Base-by-base conservation (phyloP, 2,888 invertebrate genomes). In the Netelia fuscicornis region DNA sequence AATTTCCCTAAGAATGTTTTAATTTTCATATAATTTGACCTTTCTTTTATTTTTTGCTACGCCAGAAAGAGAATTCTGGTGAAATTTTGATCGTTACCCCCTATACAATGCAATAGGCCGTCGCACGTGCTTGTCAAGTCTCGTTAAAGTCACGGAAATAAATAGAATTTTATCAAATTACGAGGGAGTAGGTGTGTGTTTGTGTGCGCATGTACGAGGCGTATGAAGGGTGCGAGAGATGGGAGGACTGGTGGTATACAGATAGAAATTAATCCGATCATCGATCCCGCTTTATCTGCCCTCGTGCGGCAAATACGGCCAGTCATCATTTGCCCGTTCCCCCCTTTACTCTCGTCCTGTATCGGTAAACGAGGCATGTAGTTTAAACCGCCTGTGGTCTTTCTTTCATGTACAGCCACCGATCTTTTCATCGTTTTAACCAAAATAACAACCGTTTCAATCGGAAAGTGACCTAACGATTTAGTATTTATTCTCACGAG, bases 191-290 rank as follows among this genome's bases (percentile, higher is more conserved):
- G 30, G 30, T 30, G 30, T 30, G 30, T 30, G 30, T 30, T 30
- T 30, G 30, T 30, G 30, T 30, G 30, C 5, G 3, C 30, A 30
- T 30, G 30, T 30, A 30, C 30, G 30, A 30, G 5, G 30, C 3
- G 30, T 30, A 30, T 5, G 30, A 30, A 30, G 30, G 30, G 37
- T 64, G 17, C 52, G 42, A 17, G 52, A 25, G 56, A 25, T 11
- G 65, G 42, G 30, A 64, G 37, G 20, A 11, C 30, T 30, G 17
- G 2, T 52, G 37, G 54, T 30, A 25, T 71, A 54, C 23, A 58
- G 56, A 80, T 67, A 44, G 65, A 72, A 72, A 44, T 58, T 80
- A 72, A 72, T 72, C 64, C 30, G 56, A 71, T 79, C 54, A 80
- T 72, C 13, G 44, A 44, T 20, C 23, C 3, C 30, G 30, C 20